Evolutionary conservation across 2,113 vertebrate genomes (phyloP).

Genomic region (Tychaedon coryphoeus): DNA sequence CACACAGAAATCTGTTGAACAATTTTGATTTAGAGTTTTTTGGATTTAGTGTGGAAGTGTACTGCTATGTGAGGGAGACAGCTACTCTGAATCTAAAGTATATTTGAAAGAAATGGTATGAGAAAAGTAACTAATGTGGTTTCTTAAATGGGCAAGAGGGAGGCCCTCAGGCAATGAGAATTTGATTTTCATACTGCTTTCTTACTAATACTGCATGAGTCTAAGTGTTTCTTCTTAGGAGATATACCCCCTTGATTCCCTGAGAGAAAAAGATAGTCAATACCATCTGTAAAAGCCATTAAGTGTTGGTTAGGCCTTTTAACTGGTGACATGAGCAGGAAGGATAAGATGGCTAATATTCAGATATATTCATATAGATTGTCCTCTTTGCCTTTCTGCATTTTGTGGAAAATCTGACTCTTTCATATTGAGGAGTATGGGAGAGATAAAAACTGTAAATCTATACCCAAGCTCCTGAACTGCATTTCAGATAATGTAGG

Average conservation of each 20-base stretch:
- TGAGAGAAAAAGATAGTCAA: neutral
- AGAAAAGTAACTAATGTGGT: neutral
- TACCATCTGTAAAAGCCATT: neutral
- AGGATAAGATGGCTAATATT: neutral
- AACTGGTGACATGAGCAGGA: neutral
- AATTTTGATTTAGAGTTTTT: neutral
- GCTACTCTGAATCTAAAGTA: neutral
- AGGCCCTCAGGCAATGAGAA: neutral
- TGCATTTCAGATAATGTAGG: neutral
- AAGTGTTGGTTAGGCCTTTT: neutral
- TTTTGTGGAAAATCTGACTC: neutral
- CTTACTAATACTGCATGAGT: neutral
- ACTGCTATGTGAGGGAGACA: neutral
- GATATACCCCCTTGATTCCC: neutral
- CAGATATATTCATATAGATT: neutral
- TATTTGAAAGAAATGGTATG: neutral
- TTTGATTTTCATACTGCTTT: slow-evolving; percentile 2
- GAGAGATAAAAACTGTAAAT: neutral
- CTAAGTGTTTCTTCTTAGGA: neutral
- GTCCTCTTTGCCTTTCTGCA: neutral
- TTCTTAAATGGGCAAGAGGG: neutral
- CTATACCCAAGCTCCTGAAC: neutral
- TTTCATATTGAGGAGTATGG: neutral
- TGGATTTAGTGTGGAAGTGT: neutral
- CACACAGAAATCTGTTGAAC: neutral